A percentile compares a stretch with the other conserved stretches of the same genome.
Evolutionary conservation across 2,888 invertebrate genomes (phyloP).

Genomic region (Hyalella azteca): DNA sequence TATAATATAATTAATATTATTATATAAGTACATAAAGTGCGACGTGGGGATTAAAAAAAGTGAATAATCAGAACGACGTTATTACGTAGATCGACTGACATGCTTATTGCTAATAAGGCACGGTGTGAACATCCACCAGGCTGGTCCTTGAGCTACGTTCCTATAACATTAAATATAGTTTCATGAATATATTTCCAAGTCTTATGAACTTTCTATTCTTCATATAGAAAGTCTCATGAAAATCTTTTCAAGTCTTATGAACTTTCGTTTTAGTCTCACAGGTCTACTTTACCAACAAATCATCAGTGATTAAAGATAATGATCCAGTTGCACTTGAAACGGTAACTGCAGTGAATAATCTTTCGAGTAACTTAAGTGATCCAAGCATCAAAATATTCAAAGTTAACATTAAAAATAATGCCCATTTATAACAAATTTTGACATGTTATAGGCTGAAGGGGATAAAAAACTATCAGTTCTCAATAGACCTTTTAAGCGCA

Average conservation of each 20-base stretch:
- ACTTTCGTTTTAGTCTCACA: neutral
- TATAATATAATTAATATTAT: neutral
- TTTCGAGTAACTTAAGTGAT: too few relatives aligned
- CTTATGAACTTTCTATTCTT: neutral
- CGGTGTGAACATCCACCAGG: neutral
- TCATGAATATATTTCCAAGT: neutral
- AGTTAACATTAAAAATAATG: too few relatives aligned
- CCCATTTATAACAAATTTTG: too few relatives aligned
- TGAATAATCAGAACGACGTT: neutral
- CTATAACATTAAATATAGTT: neutral
- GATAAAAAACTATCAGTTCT: too few relatives aligned
- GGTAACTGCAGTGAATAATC: too few relatives aligned
- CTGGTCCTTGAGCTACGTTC: too few relatives aligned
- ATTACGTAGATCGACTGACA: neutral
- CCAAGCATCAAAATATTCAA: too few relatives aligned
- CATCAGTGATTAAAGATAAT: too few relatives aligned
- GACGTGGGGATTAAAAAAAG: neutral
- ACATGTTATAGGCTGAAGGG: too few relatives aligned
- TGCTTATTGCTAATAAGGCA: neutral
- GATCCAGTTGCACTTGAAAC: too few relatives aligned
- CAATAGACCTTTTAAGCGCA: too few relatives aligned
- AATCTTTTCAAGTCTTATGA: neutral
- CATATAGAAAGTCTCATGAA: neutral
- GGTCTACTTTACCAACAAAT: neutral
- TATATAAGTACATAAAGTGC: neutral